A percentile compares a stretch with the other conserved stretches of the same genome.
Evolutionary conservation across 2,888 invertebrate genomes (phyloP).

Genomic region (Acanthoscelides obtectus): DNA sequence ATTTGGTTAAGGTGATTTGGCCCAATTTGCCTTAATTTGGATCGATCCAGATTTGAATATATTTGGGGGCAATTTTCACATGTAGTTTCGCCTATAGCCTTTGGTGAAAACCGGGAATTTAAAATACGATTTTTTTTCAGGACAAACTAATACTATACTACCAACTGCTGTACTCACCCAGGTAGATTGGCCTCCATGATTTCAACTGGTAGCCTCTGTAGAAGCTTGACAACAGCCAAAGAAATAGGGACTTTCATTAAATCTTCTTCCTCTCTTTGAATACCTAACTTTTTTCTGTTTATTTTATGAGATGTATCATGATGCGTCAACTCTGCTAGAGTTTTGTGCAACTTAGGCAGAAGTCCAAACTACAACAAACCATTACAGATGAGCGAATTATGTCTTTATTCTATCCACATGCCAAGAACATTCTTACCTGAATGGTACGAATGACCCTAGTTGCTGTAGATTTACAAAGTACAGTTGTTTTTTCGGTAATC

Average conservation of each 20-base stretch:
- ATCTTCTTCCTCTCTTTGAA: slow-evolving; percentile 84
- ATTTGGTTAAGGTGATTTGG: no score
- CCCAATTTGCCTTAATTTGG: no score
- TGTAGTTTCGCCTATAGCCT: no score
- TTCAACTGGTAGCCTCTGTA: slow-evolving; percentile 78
- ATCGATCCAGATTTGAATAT: no score
- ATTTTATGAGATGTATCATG: slow-evolving; percentile 75
- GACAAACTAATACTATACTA: no score
- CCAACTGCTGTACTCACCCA: slow-evolving; percentile 70
- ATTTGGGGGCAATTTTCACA: no score
- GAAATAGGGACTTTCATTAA: slow-evolving; percentile 88
- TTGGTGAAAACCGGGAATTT: no score
- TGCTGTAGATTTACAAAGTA: slow-evolving; percentile 67
- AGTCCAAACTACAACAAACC: slow-evolving; percentile 52
- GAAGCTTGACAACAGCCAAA: slow-evolving; percentile 83
- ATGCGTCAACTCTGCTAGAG: slow-evolving; percentile 63
- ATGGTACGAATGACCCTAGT: slow-evolving; percentile 61
- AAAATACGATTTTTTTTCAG: no score
- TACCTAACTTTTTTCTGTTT: slow-evolving; percentile 62
- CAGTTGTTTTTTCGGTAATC: slow-evolving; percentile 48
- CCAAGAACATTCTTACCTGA: slow-evolving; percentile 48
- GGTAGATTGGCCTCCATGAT: slow-evolving; percentile 73
- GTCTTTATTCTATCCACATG: no score
- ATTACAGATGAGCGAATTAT: no score
- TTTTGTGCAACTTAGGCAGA: slow-evolving; percentile 74